Evolutionary conservation across 2,113 vertebrate species (phyloP), one percentile per base, ranked within the genome.

Genomic region (Paradisaea rubra): DNA sequence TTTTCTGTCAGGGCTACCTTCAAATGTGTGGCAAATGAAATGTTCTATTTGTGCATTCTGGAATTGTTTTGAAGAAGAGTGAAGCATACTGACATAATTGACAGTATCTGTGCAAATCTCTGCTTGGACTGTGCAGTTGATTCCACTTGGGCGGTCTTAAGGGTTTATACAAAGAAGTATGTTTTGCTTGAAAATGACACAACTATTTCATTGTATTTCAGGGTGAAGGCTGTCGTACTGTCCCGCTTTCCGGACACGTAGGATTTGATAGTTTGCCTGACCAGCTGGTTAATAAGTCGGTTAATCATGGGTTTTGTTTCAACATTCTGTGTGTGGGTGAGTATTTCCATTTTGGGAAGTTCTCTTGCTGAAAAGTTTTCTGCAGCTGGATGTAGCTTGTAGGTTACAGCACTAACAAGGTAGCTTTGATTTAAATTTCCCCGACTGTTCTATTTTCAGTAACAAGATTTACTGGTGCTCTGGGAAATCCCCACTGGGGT

Each of bases 241-340:
- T 99, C 53, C 99, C 99, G 4, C 98, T 99, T 86, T 98, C 99
- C 2, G 99, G 99, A 96, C 99, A 99, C 56, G 99, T 99, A 66
- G 99, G 99, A 96, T 99, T 99, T 97, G 99, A 99, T 98, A 99
- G 99, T 97, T 98, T 99, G 99, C 99, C 99, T 57, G 99, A 99
- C 98, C 99, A 99, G 98, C 98, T 99, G 99, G 99, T 99, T 97
- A 99, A 99, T 98, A 99, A 99, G 97, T 99, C 99, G 37, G 98
- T 99, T 94, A 98, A 98, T 97, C 99, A 99, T 74, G 99, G 99
- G 70, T 99, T 99, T 98, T 99, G 98, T 98, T 99, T 99, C 97
- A 99, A 99, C 98, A 99, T 99, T 98, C 98, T 99, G 95, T 99
- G 99, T 89, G 98, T 99, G 98, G 99, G 99, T 99, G 98, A 99